Evolutionary conservation across 2,113 vertebrate species (phyloP).

Genomic region (Sus scrofa): T2T-Sscrofa CM000826.6:149959001-149959500

Average conservation of each 20-base stretch:
- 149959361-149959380: not conserved
- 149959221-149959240: not conserved
- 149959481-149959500: conserved; percentile 83
- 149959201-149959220: not conserved
- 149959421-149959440: not conserved
- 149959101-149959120: not conserved
- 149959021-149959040: conserved; percentile 78
- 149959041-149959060: conserved; percentile 58
- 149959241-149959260: not conserved
- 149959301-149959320: not conserved
- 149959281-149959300: not conserved
- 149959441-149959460: not conserved
- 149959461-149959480: conserved; percentile 46
- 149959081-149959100: not conserved
- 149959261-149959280: not conserved
- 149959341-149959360: not conserved
- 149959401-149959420: not conserved
- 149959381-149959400: not conserved
- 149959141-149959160: conserved; percentile 31
- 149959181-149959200: not conserved
- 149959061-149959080: conserved; percentile 57
- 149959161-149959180: not conserved
- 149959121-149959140: not conserved
- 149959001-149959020: conserved; percentile 72
- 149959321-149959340: not conserved